A percentile compares a stretch with the other conserved stretches of the same genome.
Conservation (phyloP, 1,140 invertebrate genomes). For the Drosophila eugracilis region DNA sequence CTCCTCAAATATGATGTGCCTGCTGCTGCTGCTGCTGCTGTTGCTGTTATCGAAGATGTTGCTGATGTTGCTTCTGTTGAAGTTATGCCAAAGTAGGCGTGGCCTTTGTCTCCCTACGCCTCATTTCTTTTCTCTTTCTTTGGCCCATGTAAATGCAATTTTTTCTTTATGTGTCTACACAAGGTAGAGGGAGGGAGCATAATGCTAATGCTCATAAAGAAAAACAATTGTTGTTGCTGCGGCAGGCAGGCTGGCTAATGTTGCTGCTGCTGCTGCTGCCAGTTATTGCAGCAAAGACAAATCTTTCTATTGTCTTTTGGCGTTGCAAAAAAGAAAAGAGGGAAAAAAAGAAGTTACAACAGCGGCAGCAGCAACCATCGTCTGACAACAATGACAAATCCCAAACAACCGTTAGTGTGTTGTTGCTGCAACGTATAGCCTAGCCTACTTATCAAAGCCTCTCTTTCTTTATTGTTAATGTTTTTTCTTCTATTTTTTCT, state of each 20-base stretch:
- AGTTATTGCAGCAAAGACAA: conserved; percentile 31
- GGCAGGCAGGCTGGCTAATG: too few relatives aligned
- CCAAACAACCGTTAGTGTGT: conserved; percentile 35
- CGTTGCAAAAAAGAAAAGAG: conserved; percentile 28
- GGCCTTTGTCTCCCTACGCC: conserved; percentile 1
- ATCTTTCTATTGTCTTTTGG: conserved; percentile 43
- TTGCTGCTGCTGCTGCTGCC: conserved; percentile 22
- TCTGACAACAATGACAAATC: conserved; percentile 23
- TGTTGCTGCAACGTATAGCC: conserved; percentile 32
- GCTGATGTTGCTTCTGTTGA: not conserved
- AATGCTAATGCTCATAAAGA: conserved; percentile 37
- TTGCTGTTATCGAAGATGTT: conserved; percentile 2
- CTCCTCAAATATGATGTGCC: not conserved
- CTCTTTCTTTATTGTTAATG: conserved; percentile 8
- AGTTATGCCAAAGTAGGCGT: conserved; percentile 31
- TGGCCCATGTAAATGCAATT: conserved; percentile 30
- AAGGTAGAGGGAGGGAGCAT: too few relatives aligned
- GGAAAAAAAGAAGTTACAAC: conserved; percentile 8
- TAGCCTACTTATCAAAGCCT: conserved; percentile 35
- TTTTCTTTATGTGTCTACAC: conserved; percentile 23
- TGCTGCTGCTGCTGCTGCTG: conserved; percentile 1
- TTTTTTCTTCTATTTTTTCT: not conserved
- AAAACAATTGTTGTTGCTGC: conserved; percentile 61
- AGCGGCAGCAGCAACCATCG: conserved; percentile 3
- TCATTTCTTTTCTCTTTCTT: conserved; percentile 3